A percentile compares a stretch with the other conserved stretches of the same genome.
Evolutionary conservation across 1,140 invertebrate species (phyloP).

Genomic region (Augochlora pura): DNA sequence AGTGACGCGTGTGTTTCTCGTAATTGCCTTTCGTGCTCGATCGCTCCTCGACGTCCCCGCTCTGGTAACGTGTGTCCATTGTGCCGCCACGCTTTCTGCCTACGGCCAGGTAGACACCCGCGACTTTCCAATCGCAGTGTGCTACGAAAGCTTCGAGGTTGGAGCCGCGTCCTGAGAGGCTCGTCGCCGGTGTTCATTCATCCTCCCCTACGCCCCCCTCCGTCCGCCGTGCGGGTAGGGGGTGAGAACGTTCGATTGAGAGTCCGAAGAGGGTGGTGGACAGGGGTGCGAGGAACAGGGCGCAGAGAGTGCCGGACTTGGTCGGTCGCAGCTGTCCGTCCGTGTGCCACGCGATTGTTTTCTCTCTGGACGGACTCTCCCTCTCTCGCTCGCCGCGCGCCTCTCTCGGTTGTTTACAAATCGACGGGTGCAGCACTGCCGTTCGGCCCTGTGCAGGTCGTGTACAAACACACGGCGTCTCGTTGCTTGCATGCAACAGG

Average conservation of each 20-base stretch:
- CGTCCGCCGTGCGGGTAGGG: neutral
- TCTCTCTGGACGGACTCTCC: neutral
- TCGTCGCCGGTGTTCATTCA: neutral
- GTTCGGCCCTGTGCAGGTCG: constrained; percentile 32
- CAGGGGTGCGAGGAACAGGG: neutral
- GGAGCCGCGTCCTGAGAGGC: neutral
- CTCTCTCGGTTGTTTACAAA: constrained; percentile 23
- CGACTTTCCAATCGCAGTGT: constrained; percentile 25
- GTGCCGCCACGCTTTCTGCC: constrained; percentile 37
- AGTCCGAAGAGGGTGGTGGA: constrained; percentile 8
- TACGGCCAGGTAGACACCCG: constrained; percentile 29
- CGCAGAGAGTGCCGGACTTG: neutral
- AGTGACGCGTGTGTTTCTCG: constrained; percentile 39
- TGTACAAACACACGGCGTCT: constrained; percentile 40
- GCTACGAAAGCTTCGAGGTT: neutral
- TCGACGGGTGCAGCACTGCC: constrained; percentile 38
- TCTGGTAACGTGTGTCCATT: constrained; percentile 26
- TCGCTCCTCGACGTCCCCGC: constrained; percentile 24
- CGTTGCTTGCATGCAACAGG: constrained; percentile 71
- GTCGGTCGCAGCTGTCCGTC: neutral
- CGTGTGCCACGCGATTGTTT: constrained; percentile 17
- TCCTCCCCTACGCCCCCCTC: neutral
- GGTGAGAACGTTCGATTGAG: neutral
- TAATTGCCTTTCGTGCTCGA: constrained; percentile 34
- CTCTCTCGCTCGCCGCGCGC: constrained; percentile 16